Base-by-base conservation (phyloP, 2,888 invertebrate species). In the Lithosia quadra region DNA sequence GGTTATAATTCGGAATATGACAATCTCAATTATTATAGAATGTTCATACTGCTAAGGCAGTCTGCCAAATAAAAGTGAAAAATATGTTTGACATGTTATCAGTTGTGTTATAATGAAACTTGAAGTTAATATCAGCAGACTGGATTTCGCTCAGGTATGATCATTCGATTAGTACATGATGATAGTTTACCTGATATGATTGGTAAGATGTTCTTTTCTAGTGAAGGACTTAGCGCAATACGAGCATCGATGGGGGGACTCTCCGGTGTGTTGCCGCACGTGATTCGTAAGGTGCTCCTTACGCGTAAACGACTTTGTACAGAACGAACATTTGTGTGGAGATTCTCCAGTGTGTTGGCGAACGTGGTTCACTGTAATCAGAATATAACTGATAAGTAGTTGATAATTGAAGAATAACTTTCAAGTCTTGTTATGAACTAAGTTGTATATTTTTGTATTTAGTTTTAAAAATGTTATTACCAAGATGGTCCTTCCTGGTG, bases 151-250 rank as follows among this genome's bases (percentile, higher is more conserved):
- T 57, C 2, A 33, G 2, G 22, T 63, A 10, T 63, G 49, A 53
- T 8, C 53, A n/a, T 13, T 24, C 53, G 13, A 2, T 36, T 33
- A 62, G 28, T 49, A 49, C 22, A 11, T 24, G 22, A n/a, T 55
- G 49, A 3, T 53, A 28, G 11, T 39, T 86, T 84, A 95, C 92
- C 97, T 96, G 89, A 98, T 97, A 87, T 98, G 98, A 91, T 97
- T 98, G 77, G 97, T 98, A 78, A 98, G 96, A 91, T 98, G 98
- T 89, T 98, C 98, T 91, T 98, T 98, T 81, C 98, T 96, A 1
- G 98, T 98, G 91, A 98, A 98, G 55, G 97, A 97, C 89, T 98
- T 98, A 80, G 97, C 96, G 95, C 98, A 98, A 91, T 97, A 98
- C 83, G 97, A 97, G 89, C 98, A 98, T 76, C 97, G 96, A 86